Conservation (phyloP, 2,888 invertebrate species). For the Merodon equestris region DNA sequence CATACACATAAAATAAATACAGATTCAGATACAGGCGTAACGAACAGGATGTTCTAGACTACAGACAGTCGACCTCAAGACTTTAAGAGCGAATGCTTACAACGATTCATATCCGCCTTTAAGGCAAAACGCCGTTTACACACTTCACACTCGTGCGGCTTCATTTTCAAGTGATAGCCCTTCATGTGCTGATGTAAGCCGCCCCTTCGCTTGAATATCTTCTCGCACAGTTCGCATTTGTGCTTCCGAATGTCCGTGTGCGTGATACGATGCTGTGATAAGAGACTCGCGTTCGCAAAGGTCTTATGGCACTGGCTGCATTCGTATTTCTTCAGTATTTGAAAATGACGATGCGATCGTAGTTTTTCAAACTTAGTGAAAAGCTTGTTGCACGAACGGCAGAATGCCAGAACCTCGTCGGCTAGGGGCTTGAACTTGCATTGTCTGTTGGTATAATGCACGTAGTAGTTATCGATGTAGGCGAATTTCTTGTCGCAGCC, state of each 20-base stretch:
- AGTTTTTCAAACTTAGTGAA: conserved; percentile 49
- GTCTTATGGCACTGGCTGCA: conserved; percentile 68
- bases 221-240: conserved; percentile 75
- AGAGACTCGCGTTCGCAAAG: conserved; percentile 69
- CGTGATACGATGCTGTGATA: conserved; percentile 77
- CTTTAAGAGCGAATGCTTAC: conserved; percentile 75
- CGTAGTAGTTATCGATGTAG: conserved; percentile 60
- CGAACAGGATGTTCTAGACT: too few relatives aligned
- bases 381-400: conserved; percentile 49
- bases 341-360: conserved; percentile 55
- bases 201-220: conserved; percentile 76
- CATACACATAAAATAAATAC: background rate
- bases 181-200: conserved; percentile 77
- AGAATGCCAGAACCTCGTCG: conserved; percentile 53
- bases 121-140: conserved; percentile 77
- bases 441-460: conserved; percentile 51
- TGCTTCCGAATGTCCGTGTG: conserved; percentile 75
- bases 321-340: conserved; percentile 39
- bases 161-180: conserved; percentile 77
- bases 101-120: conserved; percentile 78
- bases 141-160: conserved; percentile 76
- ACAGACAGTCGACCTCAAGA: background rate
- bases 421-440: conserved; percentile 53
- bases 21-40: too few relatives aligned
- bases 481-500: conserved; percentile 67